These are phyloP conservation scores for Epinephelus awoara DNA, from an alignment of 2,797 vertebrate species.

Conservation along the genomic window DNA sequence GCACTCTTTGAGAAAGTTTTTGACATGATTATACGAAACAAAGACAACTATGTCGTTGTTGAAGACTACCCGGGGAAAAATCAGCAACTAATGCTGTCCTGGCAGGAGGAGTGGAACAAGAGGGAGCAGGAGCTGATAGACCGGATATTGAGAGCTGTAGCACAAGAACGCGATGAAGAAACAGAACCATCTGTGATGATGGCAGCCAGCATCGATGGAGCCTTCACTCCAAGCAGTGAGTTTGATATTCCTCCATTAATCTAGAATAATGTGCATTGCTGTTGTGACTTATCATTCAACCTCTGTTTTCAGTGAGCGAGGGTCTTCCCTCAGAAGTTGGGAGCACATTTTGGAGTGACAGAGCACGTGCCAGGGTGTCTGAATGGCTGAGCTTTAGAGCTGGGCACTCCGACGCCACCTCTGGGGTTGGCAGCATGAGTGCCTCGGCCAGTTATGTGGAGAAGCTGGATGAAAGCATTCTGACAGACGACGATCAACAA, in stretches of 20 bases:
- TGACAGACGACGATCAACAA: background rate
- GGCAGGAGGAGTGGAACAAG: constrained; percentile 51
- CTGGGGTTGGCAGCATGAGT: constrained; percentile 37
- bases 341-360: background rate
- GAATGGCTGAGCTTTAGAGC: constrained; percentile 39
- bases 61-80: background rate
- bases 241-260: constrained; percentile 7
- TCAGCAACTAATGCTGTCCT: background rate
- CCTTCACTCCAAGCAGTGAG: constrained; percentile 33
- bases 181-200: fast-evolving
- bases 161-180: constrained; percentile 18
- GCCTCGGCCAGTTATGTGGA: constrained; percentile 1
- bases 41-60: constrained; percentile 3
- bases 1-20: background rate
- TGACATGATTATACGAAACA: constrained; percentile 19
- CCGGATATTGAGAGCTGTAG: constrained; percentile 46
- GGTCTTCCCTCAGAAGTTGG: constrained; percentile 35
- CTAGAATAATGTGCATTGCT: background rate
- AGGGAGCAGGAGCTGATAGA: constrained; percentile 65
- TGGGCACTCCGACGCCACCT: background rate
- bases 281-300: background rate
- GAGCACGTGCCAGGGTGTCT: constrained; percentile 14
- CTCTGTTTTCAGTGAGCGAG: constrained; percentile 61
- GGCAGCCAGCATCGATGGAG: constrained; percentile 26
- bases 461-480: background rate